Percentiles rank a stretch among this genome's conserved stretches.
Evolutionary conservation across 2,888 invertebrate species (phyloP).

Genomic region (Ichneumoninae sp.): DNA sequence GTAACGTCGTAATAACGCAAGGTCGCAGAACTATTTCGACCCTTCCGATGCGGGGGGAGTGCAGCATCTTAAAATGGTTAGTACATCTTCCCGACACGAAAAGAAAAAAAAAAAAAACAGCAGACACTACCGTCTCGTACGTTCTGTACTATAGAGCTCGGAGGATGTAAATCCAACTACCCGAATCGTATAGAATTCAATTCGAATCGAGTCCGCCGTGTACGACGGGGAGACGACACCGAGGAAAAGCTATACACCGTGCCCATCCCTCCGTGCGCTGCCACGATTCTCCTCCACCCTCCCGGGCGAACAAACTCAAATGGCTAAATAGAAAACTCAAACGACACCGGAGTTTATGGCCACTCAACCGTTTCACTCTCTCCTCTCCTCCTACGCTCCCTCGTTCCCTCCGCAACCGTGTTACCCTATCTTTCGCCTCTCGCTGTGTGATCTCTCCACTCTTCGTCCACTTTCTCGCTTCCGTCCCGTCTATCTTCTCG

Average conservation of each 20-base stretch:
- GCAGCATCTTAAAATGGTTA: slow-evolving; percentile 45
- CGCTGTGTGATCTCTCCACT: slow-evolving; percentile 19
- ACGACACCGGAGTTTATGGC: slow-evolving; percentile 81
- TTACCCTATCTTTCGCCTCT: slow-evolving; percentile 27
- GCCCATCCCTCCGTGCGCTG: slow-evolving; percentile 10
- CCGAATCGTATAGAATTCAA: slow-evolving; percentile 77
- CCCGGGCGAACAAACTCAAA: slow-evolving; percentile 76
- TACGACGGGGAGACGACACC: slow-evolving; percentile 68
- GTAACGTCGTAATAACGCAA: background rate
- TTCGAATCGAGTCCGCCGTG: slow-evolving; percentile 73
- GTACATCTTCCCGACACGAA: slow-evolving; percentile 36
- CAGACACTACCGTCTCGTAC: slow-evolving; percentile 40
- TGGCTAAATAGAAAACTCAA: slow-evolving; percentile 83
- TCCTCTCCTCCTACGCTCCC: slow-evolving; percentile 59
- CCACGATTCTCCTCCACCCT: slow-evolving; percentile 27
- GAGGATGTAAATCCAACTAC: slow-evolving; percentile 75
- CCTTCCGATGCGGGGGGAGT: background rate
- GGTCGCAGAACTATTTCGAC: slow-evolving; percentile 6
- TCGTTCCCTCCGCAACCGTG: slow-evolving; percentile 65
- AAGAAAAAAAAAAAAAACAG: slow-evolving; percentile 7
- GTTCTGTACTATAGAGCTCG: slow-evolving; percentile 35
- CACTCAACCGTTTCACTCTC: slow-evolving; percentile 75
- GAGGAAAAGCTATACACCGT: slow-evolving; percentile 53
- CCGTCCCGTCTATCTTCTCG: slow-evolving; percentile 3
- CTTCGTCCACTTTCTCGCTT: slow-evolving; percentile 29